A percentile compares a stretch with the other conserved stretches of the same genome.
These are phyloP conservation scores for Melanotaenia duboulayi DNA, from an alignment of 2,113 vertebrate genomes.

Conservation along the genomic window DNA sequence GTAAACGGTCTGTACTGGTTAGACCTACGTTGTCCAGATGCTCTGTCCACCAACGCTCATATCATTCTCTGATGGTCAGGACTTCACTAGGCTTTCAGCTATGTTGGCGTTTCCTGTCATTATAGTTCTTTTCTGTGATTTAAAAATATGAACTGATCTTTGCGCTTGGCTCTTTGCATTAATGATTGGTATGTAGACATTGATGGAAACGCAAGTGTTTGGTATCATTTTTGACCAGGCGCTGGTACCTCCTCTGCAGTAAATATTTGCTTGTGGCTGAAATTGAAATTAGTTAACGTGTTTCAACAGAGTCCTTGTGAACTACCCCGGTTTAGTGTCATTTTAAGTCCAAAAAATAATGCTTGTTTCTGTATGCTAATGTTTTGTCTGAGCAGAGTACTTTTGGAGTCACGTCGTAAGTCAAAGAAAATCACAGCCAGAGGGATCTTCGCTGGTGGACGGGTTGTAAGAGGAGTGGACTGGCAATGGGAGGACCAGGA, in stretches of 20 bases:
- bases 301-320: conserved; percentile 10
- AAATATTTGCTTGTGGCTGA: conserved; percentile 14
- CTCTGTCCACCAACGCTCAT: conserved; percentile 31
- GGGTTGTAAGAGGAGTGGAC: conserved; percentile 97
- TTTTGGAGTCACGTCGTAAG: conserved; percentile 97
- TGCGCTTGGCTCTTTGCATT: no score
- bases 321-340: not conserved
- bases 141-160: no score
- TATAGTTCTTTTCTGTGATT: not conserved
- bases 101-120: conserved; percentile 3
- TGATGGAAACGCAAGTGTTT: no score
- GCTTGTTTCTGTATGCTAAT: not conserved
- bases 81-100: not conserved
- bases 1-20: conserved; percentile 42
- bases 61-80: conserved; percentile 24
- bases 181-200: no score
- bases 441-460: conserved; percentile 96
- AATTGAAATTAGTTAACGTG: conserved; percentile 1
- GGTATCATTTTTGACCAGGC: no score
- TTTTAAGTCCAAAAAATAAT: not conserved
- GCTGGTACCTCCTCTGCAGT: not conserved
- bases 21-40: conserved; percentile 70
- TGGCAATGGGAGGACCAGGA: conserved; percentile 99
- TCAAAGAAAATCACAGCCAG: conserved; percentile 99
- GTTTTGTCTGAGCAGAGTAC: conserved; percentile 84